Base-by-base conservation (phyloP, 2,797 vertebrate genomes). In the Peromyscus nudipes region DNA sequence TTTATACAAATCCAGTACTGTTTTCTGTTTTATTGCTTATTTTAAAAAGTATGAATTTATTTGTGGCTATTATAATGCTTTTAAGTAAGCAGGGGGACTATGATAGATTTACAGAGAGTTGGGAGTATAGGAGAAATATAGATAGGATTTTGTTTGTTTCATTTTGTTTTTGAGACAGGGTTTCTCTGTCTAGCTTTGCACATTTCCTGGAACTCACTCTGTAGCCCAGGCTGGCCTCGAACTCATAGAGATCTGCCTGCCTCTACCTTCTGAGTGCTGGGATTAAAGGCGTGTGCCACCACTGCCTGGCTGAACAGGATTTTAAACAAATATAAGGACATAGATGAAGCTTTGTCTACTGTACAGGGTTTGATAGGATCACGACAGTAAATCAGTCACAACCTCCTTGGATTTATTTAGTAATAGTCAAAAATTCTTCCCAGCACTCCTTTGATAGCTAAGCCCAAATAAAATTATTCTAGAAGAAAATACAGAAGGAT, bases 11-110 rank as follows among this genome's bases (percentile, higher is more conserved):
- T n/a, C n/a, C 13, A 88, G 64, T 92, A 65, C 29, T 93, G 13
- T 81, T 82, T 87, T 93, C 0, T 87, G 52, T 57, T 73, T 29
- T 77, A 43, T 80, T 83, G 80, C 19, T 27, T 73, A 17, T 73
- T 90, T 87, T 14, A 85, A 89, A 81, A 8, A 94, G 31, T 85
- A 67, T 80, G 80, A 86, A 67, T 29, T 88, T 11, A 80, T 75
- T 85, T 95, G 52, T 65, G 13, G 82, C 49, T 89, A 7, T 94
- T 89, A 77, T 34, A 82, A 67, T 57, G 65, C 1, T 94, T 94
- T 86, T 43, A 87, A 86, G 62, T 65, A 88, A 92, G 12, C 13
- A 5, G 67, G 60, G 80, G 40, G 5, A 12, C n/a, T 25, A 14
- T 75, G 16, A 77, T 1, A 60, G n/a, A 7, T n/a, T 46, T n/a